A percentile compares a stretch with the other conserved stretches of the same genome.
Evolutionary conservation across 2,888 invertebrate genomes (phyloP).

Genomic region (Busseola fusca): DNA sequence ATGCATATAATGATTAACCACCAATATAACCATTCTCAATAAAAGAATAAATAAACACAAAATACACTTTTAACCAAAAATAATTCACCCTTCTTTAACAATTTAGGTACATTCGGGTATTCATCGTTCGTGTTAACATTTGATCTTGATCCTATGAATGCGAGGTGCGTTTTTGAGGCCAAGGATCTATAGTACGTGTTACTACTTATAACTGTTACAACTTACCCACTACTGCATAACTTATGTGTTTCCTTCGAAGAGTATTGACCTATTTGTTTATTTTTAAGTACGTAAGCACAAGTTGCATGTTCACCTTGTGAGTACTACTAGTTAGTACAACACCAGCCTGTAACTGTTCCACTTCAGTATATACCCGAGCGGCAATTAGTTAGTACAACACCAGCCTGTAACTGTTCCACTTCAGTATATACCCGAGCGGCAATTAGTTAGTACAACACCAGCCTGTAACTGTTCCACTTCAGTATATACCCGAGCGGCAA

Average conservation of each 20-base stretch:
- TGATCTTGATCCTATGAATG: constrained; percentile 8
- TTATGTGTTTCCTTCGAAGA: constrained; percentile 20
- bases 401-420: too few species aligned
- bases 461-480: too few species aligned
- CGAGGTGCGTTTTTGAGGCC: constrained; percentile 41
- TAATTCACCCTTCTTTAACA: constrained; percentile 9
- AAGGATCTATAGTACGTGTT: constrained; percentile 43
- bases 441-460: too few species aligned
- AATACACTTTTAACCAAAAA: constrained; percentile 3
- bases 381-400: too few species aligned
- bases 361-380: too few species aligned
- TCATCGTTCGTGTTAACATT: constrained; percentile 20
- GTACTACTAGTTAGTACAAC: too few species aligned
- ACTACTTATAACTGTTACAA: constrained; percentile 20
- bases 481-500: too few species aligned
- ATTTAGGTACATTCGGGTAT: constrained; percentile 2
- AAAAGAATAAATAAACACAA: not conserved
- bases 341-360: too few species aligned
- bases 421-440: too few species aligned
- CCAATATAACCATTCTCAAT: not conserved
- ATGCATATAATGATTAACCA: not conserved
- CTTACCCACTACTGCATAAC: constrained; percentile 4
- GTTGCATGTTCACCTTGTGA: constrained; percentile 8
- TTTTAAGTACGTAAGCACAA: constrained; percentile 8
- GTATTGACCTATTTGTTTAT: constrained; percentile 22